Base-by-base conservation (phyloP, 2,113 vertebrate species). In the Gambusia holbrooki region DNA sequence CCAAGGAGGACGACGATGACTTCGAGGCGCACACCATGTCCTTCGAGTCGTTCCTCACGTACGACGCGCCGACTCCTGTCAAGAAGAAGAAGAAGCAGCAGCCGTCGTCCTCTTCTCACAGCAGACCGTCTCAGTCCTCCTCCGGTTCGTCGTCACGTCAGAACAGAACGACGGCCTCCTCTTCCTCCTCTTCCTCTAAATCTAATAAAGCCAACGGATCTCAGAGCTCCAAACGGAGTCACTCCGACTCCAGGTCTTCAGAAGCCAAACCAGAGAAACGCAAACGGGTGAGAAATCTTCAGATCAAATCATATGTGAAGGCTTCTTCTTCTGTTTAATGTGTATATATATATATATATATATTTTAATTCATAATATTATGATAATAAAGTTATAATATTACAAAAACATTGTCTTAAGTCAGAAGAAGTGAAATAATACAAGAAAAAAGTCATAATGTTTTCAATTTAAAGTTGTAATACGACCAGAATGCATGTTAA, bases 1-100 rank as follows among this genome's bases (percentile, higher is more conserved):
- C 73, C 10, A 84, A 92, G 25, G 95, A 94, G 51, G 95, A 96
- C 8, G 93, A 93, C 0, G 77, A 82, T 0, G 92, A 95, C 19
- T 97, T 96, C 65, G 96, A 96, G 32, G 93, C 93, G 4, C 97
- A 97, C 27, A 97, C 96, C 3, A 99, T 97, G 98, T 99, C 98
- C 10, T 99, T 99, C 3, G 98, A 99, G 91, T 99, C 97, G 0
- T 99, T 99, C 76, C 96, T 99, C 78, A 99, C 96, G 12, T 99
- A 99, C 0, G 98, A 99, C 82, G 96, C 96, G 65, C 98, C 98
- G 0, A 93, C 94, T 32, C 92, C 95, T 14, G 95, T 95, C 89
- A 98, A 97, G 92, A 99, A 97, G 90, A 99, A 98, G 93, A 99
- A 99, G 93, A 95, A 95, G 71, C 75, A 75, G 0, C 7, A 77